A percentile compares a stretch with the other conserved stretches of the same genome.
Conservation (phyloP, 2,113 vertebrate species). For the Otis tarda region DNA sequence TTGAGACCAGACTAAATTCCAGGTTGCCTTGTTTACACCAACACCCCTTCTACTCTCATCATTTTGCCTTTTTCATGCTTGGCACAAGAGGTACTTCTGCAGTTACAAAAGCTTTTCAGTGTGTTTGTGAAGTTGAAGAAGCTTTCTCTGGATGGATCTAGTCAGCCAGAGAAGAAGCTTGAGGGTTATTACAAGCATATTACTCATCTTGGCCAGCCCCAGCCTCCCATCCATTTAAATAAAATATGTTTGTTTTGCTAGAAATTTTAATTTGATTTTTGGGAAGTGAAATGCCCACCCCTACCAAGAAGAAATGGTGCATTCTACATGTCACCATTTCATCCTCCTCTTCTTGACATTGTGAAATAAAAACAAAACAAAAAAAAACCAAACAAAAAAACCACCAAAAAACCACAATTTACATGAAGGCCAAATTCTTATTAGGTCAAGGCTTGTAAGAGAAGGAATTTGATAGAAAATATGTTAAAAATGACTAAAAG, state of each 20-base stretch:
- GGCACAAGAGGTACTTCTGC: neutral
- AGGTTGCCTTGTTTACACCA: neutral
- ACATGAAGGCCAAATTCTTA: neutral
- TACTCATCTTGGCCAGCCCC: neutral
- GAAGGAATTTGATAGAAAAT: neutral
- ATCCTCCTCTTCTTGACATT: neutral
- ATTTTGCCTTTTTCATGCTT: neutral
- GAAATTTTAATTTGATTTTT: constrained; percentile 13
- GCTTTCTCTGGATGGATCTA: neutral
- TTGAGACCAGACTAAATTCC: neutral
- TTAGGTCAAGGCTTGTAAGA: neutral
- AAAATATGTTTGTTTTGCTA: neutral
- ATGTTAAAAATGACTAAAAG: neutral
- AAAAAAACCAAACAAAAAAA: neutral
- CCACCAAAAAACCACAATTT: neutral
- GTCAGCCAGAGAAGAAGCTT: neutral
- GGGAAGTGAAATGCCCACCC: neutral
- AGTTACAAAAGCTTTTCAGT: neutral
- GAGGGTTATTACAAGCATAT: neutral
- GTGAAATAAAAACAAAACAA: constrained; percentile 2
- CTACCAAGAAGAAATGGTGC: neutral
- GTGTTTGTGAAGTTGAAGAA: neutral
- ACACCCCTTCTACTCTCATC: neutral
- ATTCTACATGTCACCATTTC: neutral
- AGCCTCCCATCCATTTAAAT: neutral